phyloP scores from a whole-genome alignment of 2,113 vertebrate genomes.

The Elachura formosa region DNA sequence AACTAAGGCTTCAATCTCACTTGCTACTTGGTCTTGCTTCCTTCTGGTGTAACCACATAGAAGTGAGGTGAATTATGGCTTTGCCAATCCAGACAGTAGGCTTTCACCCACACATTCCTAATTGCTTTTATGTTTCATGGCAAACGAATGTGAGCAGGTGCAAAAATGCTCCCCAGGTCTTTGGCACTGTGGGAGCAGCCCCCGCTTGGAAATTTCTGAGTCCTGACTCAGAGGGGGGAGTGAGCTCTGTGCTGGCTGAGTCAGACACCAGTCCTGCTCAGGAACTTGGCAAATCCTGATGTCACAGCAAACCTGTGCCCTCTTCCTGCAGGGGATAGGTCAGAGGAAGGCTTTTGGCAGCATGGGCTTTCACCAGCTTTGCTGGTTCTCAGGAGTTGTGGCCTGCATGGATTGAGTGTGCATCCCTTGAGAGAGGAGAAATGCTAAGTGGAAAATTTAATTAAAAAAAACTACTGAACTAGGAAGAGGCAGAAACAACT shows the following conservation, averaged over 20 bases:
- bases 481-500: neutral
- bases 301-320: neutral
- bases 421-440: neutral
- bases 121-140: neutral
- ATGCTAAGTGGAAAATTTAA: neutral
- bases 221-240: neutral
- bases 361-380: neutral
- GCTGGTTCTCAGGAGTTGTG: neutral
- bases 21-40: neutral
- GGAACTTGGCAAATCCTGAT: neutral
- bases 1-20: neutral
- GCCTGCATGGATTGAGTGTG: neutral
- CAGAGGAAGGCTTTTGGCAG: neutral
- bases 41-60: neutral
- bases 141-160: accelerated
- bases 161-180: neutral
- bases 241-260: neutral
- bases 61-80: neutral
- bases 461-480: neutral
- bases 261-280: neutral
- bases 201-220: neutral
- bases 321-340: neutral
- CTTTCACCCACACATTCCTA: neutral
- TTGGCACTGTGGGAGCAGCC: neutral
- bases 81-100: neutral